Percentiles rank a stretch among this genome's conserved stretches.
Conservation (phyloP, 2,888 invertebrate species). For the Zeuzera pyrina region DNA sequence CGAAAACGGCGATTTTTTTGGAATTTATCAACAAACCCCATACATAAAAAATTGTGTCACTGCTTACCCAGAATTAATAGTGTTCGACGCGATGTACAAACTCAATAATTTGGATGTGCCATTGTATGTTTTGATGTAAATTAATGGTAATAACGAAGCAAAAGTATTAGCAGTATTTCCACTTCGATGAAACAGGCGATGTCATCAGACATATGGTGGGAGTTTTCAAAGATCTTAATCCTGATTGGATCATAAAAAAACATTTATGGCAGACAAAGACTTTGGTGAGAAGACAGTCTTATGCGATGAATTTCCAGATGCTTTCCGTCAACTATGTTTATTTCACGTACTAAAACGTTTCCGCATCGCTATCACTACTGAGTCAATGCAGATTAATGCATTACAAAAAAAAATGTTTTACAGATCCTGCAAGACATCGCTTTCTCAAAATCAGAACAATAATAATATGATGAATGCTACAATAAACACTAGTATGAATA, state of each 20-base stretch:
- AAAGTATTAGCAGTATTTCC: constrained; percentile 5
- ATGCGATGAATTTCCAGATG: constrained; percentile 4
- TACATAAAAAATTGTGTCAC: too few relatives aligned
- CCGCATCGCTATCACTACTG: too few relatives aligned
- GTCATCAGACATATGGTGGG: constrained; percentile 4
- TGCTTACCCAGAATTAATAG: too few relatives aligned
- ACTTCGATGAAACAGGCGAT: constrained; percentile 6
- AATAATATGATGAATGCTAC: too few relatives aligned
- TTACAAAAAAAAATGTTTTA: too few relatives aligned
- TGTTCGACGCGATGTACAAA: too few relatives aligned
- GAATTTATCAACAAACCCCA: too few relatives aligned
- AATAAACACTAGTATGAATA: too few relatives aligned
- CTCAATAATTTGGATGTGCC: constrained; percentile 7
- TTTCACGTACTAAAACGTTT: constrained; percentile 7
- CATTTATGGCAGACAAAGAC: constrained; percentile 2
- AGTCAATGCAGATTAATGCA: too few relatives aligned
- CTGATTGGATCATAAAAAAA: constrained; percentile 1
- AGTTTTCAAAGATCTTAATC: constrained; percentile 3
- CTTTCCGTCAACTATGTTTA: constrained; percentile 4
- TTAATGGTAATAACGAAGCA: constrained; percentile 7
- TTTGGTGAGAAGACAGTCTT: constrained; percentile 3
- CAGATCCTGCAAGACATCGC: too few relatives aligned
- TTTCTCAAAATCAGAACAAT: too few relatives aligned
- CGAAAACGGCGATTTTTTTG: too few relatives aligned
- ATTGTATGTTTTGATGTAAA: constrained; percentile 5